phyloP scores from a whole-genome alignment of 2,797 vertebrate species.

The Fundulus diaphanus region DNA sequence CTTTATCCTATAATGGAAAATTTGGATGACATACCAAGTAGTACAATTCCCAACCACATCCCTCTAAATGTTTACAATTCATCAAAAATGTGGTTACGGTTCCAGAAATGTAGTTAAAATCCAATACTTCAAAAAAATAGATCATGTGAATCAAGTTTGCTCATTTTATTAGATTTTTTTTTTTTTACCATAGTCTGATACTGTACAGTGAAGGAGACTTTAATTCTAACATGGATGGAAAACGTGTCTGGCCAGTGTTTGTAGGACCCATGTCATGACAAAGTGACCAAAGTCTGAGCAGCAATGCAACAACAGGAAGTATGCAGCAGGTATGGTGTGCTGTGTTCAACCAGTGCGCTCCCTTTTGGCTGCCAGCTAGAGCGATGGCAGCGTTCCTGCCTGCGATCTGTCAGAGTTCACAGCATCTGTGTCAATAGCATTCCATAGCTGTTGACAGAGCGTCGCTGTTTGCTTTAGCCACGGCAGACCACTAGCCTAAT shows the following conservation, averaged over 20 bases:
- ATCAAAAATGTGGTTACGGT: constrained; percentile 57
- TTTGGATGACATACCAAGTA: constrained; percentile 66
- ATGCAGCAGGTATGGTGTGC: constrained; percentile 63
- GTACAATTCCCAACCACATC: constrained; percentile 60
- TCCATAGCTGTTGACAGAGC: constrained; percentile 80
- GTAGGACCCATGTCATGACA: constrained; percentile 10
- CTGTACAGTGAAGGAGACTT: constrained; percentile 37
- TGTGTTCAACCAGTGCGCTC: constrained; percentile 48
- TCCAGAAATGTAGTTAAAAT: constrained; percentile 63
- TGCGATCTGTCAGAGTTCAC: constrained; percentile 75
- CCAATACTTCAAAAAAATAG: constrained; percentile 51
- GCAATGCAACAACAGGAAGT: constrained; percentile 66
- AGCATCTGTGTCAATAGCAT: constrained; percentile 86
- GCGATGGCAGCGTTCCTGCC: constrained; percentile 67
- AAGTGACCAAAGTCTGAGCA: constrained; percentile 27
- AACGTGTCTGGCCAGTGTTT: constrained; percentile 12
- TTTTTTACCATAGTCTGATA: constrained; percentile 35
- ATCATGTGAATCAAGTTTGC: constrained; percentile 35
- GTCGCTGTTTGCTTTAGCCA: constrained; percentile 77
- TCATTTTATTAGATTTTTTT: constrained; percentile 55
- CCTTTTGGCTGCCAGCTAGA: constrained; percentile 57
- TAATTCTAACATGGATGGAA: constrained; percentile 28
- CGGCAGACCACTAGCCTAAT: constrained; percentile 72
- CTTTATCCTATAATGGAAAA: constrained; percentile 77
- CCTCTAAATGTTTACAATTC: constrained; percentile 61